Evolutionary conservation across 2,797 vertebrate species (phyloP).

Genomic region (Melanotaenia nigrans): DNA sequence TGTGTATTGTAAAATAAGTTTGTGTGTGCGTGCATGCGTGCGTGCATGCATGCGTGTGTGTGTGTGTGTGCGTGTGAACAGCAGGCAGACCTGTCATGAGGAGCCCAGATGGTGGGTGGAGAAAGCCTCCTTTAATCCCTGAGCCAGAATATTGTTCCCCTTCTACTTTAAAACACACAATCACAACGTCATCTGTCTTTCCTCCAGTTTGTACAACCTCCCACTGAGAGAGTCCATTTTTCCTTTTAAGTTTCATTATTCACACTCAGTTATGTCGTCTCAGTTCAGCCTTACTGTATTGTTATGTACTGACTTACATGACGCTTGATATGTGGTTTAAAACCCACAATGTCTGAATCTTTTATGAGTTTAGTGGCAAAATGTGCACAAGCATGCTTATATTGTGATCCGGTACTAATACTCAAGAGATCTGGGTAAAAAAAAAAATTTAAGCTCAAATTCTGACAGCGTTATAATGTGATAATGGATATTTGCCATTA

Average conservation of each 20-base stretch:
- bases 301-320: background rate
- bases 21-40: conserved; percentile 7
- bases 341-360: too few relatives aligned
- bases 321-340: too few relatives aligned
- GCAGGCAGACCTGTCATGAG: conserved; percentile 74
- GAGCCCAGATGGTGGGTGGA: conserved; percentile 79
- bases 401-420: too few relatives aligned
- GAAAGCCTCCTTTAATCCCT: conserved; percentile 79
- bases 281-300: background rate
- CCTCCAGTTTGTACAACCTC: conserved; percentile 16
- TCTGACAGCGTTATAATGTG: too few relatives aligned
- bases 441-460: too few relatives aligned
- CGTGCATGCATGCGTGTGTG: conserved; percentile 25
- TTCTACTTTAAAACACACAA: conserved; percentile 20
- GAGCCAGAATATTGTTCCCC: conserved; percentile 65
- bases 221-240: conserved; percentile 43
- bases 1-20: conserved; percentile 7
- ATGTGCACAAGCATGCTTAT: too few relatives aligned
- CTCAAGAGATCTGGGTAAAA: too few relatives aligned
- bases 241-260: conserved; percentile 36
- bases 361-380: too few relatives aligned
- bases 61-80: conserved; percentile 47
- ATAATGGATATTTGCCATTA: too few relatives aligned
- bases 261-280: conserved; percentile 30
- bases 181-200: conserved; percentile 17